Conservation (phyloP, 2,888 invertebrate species). For the Drosophila pseudotakahashii region DNA sequence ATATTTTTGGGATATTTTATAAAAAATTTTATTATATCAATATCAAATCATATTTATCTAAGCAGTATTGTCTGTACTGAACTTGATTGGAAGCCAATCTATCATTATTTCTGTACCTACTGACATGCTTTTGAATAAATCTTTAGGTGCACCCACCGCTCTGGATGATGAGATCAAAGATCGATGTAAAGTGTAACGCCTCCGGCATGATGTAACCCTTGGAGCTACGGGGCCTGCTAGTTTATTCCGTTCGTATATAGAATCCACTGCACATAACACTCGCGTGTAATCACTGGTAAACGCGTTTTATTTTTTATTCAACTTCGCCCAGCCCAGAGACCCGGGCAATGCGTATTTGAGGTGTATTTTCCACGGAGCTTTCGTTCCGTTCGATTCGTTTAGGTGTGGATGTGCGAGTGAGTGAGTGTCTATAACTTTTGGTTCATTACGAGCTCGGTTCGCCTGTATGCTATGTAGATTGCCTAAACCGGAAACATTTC, state of each 20-base stretch:
- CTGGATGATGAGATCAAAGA: slow-evolving; percentile 76
- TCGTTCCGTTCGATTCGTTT: neutral
- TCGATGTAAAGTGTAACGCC: slow-evolving; percentile 66
- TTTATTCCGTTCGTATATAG: slow-evolving; percentile 31
- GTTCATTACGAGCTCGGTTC: slow-evolving; percentile 17
- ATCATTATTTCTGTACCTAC: neutral
- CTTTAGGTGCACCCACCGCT: slow-evolving; percentile 58
- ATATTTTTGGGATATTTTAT: no score
- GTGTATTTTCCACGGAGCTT: slow-evolving; percentile 25
- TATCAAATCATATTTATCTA: no score
- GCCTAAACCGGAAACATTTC: slow-evolving; percentile 50
- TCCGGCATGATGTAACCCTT: slow-evolving; percentile 59
- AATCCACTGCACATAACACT: slow-evolving; percentile 35
- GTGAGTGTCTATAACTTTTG: slow-evolving; percentile 18
- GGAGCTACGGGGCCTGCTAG: neutral
- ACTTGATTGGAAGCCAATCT: neutral
- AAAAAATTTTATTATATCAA: no score
- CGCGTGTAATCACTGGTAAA: slow-evolving; percentile 44
- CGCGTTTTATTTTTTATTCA: slow-evolving; percentile 15
- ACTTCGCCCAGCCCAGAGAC: slow-evolving; percentile 26
- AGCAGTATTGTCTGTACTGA: neutral
- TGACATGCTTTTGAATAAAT: neutral
- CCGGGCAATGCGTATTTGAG: slow-evolving; percentile 22
- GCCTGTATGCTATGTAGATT: slow-evolving; percentile 26
- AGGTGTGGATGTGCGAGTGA: no score